Evolutionary conservation across 2,113 vertebrate species (phyloP), one percentile per base, ranked within the genome.

Genomic region (Nematolebias whitei): DNA sequence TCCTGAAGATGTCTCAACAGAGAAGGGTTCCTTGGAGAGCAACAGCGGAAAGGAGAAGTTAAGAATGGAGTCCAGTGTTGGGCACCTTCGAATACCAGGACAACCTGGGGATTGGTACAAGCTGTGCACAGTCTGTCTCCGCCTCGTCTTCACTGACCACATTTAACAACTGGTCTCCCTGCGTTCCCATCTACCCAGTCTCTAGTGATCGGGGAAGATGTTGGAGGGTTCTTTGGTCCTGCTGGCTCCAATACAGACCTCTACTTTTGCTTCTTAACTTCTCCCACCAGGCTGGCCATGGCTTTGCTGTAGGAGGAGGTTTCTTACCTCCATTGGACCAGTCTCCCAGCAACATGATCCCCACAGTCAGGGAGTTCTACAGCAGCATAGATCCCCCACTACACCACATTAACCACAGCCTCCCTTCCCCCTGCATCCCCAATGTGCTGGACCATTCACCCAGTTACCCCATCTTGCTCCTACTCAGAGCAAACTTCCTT

Each of bases 251-350:
- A 95, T 65, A 94, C 94, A 85, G 99, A 95, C 89, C 91, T 13
- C 95, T 96, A 73, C 90, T 99, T 89, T 94, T 99, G 76, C 99
- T 99, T 89, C 98, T 96, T 85, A 98, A 98, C 94, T 99, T 99
- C 80, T 96, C 97, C 76, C 98, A 98, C 78, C 97, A 99, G 0
- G 94, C 96, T 66, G 95, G 95, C 79, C 95, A 97, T 68, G 95
- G 96, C 79, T 99, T 99, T 58, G 96, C 97, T 8, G 82, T 68
- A 0, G 90, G 88, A 50, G 96, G 96, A 68, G 96, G 94, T 87
- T 99, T 99, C 90, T 98, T 97, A 62, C 95, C 97, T 8, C 98
- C 86, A 96, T 99, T 5, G 96, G 96, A 86, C 95, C 95, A 67
- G 94, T 99, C 53, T 96, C 98, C 35, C 98, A 99, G 90, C 98